Evolutionary conservation across 2,797 vertebrate species (phyloP), one percentile per base, ranked within the genome.

Genomic region (Rhinogobio ventralis): DNA sequence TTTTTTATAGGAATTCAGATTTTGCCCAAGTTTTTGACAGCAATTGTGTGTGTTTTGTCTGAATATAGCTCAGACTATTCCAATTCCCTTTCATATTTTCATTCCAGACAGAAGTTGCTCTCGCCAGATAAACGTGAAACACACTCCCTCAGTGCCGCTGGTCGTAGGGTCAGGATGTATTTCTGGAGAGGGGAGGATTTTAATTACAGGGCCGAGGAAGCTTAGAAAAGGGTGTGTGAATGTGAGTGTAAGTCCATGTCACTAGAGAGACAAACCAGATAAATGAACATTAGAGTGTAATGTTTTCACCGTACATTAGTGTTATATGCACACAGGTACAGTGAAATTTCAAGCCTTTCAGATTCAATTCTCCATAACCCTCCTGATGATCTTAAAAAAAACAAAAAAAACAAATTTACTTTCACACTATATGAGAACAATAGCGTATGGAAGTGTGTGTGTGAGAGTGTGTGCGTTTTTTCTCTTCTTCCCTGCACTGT

Each of bases 141-240:
- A n/a, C 33, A 33, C 42, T 85, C 51, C 83, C 83, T 81, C 33
- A 66, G 67, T 69, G 78, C 53, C 17, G 60, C 87, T 85, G 67
- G 80, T 83, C 84, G 25, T 15, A 69, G 85, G 74, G 82, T 87
- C 82, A 87, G 60, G 67, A 49, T 82, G 39, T 90, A 89, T 89
- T 90, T 90, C 88, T 90, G 83, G 85, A 86, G 67, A 87, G 86
- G 67, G 79, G 67, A 76, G 82, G 87, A 89, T 86, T 86, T 83
- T 87, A 88, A 90, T 89, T 81, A 90, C 76, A 88, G 85, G 80
- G 45, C 82, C 62, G 15, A 86, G 82, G 30, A 79, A 57, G 85
- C n/a, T 60, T 73, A 84, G 69, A 80, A 78, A 36, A 68, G 73
- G 33, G 81, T 33, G 57, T 67, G 76, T 79, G 85, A 81, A 60